A percentile compares a stretch with the other conserved stretches of the same genome.
phyloP scores from a whole-genome alignment of 1,140 invertebrate genomes.

The Olivierus martensii region DNA sequence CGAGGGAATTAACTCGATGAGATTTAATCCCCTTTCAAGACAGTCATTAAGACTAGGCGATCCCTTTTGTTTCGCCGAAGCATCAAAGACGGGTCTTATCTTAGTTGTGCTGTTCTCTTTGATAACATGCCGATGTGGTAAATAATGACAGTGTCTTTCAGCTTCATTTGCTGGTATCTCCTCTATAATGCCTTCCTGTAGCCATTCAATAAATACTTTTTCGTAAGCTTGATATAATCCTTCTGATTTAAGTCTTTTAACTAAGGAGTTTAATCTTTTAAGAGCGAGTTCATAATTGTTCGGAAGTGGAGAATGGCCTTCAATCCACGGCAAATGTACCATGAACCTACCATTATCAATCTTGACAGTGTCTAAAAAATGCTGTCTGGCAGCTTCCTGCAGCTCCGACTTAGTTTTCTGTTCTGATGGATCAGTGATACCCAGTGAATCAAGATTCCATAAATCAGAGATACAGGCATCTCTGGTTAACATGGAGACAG shows the following conservation, averaged over 20 bases:
- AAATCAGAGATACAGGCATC: conserved; percentile 22
- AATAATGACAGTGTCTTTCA: conserved; percentile 20
- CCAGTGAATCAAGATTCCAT: conserved; percentile 29
- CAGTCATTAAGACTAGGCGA: conserved; percentile 6
- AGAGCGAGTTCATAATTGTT: conserved; percentile 18
- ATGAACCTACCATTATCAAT: conserved; percentile 22
- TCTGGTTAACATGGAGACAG: conserved; percentile 17
- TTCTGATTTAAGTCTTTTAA: conserved; percentile 19
- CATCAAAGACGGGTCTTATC: conserved; percentile 10
- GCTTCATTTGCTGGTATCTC: conserved; percentile 18
- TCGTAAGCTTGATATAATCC: conserved; percentile 23
- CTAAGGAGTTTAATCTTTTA: conserved; percentile 16
- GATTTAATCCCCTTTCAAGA: conserved; percentile 10
- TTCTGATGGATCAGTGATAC: conserved; percentile 26
- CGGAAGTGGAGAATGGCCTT: conserved; percentile 20
- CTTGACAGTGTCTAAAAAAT: conserved; percentile 23
- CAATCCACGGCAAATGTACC: conserved; percentile 24
- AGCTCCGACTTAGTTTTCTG: conserved; percentile 17
- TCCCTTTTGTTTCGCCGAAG: conserved; percentile 3
- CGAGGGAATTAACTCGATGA: conserved; percentile 15
- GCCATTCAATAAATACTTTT: conserved; percentile 24
- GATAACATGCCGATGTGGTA: conserved; percentile 22
- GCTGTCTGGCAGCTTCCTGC: conserved; percentile 17
- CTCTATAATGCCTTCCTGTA: conserved; percentile 24
- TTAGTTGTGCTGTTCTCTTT: conserved; percentile 12